phyloP scores from a whole-genome alignment of 2,888 invertebrate species.

The Cryptophagus acutangulus region DNA sequence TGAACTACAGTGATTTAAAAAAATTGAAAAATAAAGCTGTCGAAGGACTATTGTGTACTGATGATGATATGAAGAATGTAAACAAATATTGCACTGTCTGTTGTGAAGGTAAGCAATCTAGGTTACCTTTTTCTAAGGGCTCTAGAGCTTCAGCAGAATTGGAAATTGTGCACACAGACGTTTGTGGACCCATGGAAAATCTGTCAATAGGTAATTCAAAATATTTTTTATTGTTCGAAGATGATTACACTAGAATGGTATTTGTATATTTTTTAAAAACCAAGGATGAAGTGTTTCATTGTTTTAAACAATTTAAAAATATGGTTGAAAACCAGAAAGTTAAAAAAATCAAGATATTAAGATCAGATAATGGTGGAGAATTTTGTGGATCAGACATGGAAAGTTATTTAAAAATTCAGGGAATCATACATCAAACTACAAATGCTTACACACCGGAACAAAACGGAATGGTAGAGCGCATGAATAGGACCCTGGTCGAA shows the following conservation, averaged over 20 bases:
- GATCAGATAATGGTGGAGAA: constrained; percentile 33
- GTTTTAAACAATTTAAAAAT: too few species aligned
- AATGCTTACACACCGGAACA: constrained; percentile 41
- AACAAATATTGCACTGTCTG: too few species aligned
- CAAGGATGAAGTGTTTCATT: too few species aligned
- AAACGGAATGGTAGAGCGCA: constrained; percentile 41
- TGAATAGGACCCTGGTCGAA: constrained; percentile 30
- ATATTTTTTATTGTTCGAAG: constrained; percentile 32
- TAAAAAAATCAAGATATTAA: too few species aligned
- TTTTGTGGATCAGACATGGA: constrained; percentile 35
- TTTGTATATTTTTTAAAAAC: constrained; percentile 29
- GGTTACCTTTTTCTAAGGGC: constrained; percentile 26
- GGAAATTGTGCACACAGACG: constrained; percentile 27
- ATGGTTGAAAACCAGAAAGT: too few species aligned
- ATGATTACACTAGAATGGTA: constrained; percentile 27
- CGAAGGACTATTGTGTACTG: too few species aligned
- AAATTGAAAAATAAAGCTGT: too few species aligned
- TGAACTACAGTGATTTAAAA: too few species aligned
- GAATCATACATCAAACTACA: constrained; percentile 37
- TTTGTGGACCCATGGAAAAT: constrained; percentile 31
- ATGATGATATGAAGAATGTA: too few species aligned
- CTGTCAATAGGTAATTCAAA: constrained; percentile 21
- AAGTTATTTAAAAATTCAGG: constrained; percentile 31
- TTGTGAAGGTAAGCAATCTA: constrained; percentile 27
- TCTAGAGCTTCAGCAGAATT: constrained; percentile 21